Conservation (phyloP, 2,888 invertebrate genomes). For the Coleophora deauratella region DNA sequence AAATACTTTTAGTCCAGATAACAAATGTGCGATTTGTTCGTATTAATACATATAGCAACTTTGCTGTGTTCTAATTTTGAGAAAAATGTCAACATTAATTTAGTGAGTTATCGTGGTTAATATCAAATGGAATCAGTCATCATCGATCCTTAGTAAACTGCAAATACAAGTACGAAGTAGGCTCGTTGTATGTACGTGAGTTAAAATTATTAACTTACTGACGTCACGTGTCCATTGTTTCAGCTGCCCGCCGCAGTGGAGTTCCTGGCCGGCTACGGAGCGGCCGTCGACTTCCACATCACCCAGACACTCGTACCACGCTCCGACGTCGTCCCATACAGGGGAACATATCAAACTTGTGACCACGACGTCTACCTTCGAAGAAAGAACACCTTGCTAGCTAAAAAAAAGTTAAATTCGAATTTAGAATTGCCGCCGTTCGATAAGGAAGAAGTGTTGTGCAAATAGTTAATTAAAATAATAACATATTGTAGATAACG, state of each 20-base stretch:
- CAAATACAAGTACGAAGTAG: conserved; percentile 5
- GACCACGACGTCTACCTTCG: too few relatives aligned
- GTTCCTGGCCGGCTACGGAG: conserved; percentile 59
- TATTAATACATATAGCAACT: too few relatives aligned
- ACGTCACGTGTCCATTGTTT: conserved; percentile 48
- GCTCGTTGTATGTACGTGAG: conserved; percentile 3
- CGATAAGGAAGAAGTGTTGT: conserved; percentile 39
- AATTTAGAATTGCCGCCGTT: conserved; percentile 22
- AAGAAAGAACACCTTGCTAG: too few relatives aligned
- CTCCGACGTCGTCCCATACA: too few relatives aligned
- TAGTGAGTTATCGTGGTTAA: too few relatives aligned
- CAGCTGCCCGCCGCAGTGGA: conserved; percentile 58
- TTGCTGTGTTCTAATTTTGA: too few relatives aligned
- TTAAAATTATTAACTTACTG: conserved; percentile 16
- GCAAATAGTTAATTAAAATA: conserved; percentile 33
- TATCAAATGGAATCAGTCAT: conserved; percentile 5
- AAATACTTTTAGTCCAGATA: too few relatives aligned
- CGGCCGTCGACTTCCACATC: conserved; percentile 50
- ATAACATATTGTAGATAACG: conserved; percentile 22
- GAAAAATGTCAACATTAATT: too few relatives aligned
- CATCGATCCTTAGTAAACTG: conserved; percentile 1
- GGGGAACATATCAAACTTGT: too few relatives aligned
- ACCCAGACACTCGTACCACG: background rate
- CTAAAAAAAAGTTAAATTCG: conserved; percentile 10
- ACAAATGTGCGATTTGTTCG: too few relatives aligned